Conservation (phyloP, 2,797 vertebrate genomes). For the Gallinago stenura region DNA sequence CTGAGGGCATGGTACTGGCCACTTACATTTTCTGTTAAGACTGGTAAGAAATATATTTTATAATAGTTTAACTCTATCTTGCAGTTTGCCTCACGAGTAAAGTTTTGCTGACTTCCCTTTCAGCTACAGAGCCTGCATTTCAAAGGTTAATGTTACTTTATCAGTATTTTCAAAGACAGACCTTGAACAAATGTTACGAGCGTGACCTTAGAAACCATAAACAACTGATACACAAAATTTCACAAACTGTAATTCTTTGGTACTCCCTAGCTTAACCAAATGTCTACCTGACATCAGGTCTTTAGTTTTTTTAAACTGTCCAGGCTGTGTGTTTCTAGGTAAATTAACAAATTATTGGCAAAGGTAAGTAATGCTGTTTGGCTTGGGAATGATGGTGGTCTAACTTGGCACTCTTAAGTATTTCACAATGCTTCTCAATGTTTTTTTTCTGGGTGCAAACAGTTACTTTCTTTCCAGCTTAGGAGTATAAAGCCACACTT, state of each 20-base stretch:
- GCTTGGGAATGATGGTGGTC: not conserved
- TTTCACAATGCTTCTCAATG: conserved; percentile 14
- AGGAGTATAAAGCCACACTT: conserved; percentile 41
- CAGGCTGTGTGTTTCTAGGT: conserved; percentile 15
- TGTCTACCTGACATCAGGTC: not conserved
- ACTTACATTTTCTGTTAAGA: not conserved
- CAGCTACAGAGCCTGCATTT: conserved; percentile 58
- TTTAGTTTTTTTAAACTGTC: not conserved
- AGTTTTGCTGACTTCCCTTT: conserved; percentile 11
- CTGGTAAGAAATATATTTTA: not conserved
- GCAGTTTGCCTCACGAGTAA: not conserved
- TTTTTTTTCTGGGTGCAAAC: conserved; percentile 31
- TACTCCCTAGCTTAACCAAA: not conserved
- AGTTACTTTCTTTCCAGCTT: conserved; percentile 42
- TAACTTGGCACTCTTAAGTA: not conserved
- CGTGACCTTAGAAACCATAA: conserved; percentile 66
- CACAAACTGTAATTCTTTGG: not conserved
- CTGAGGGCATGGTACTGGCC: not conserved
- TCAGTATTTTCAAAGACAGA: conserved; percentile 76
- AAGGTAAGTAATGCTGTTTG: conserved; percentile 17
- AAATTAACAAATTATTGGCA: conserved; percentile 12
- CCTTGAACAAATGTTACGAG: conserved; percentile 60
- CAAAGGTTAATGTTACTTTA: conserved; percentile 76
- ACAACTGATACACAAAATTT: conserved; percentile 57
- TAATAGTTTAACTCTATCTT: not conserved